Conservation (phyloP, 2,113 vertebrate species). For the Plestiodon gilberti region DNA sequence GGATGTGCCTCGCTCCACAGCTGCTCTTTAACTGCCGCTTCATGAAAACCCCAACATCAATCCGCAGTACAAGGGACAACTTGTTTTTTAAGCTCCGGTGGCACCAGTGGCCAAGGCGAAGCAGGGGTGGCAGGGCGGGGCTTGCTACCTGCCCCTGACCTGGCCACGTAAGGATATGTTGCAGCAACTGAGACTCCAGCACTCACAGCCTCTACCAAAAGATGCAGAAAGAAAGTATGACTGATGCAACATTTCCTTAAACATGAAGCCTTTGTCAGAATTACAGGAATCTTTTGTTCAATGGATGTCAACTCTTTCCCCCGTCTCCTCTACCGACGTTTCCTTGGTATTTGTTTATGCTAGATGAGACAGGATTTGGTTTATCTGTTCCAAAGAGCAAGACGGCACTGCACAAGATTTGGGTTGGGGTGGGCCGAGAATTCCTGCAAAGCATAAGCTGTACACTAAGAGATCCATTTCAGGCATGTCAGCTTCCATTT, state of each 20-base stretch:
- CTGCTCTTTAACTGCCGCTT: too few species aligned
- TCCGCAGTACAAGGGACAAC: too few species aligned
- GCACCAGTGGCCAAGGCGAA: not conserved
- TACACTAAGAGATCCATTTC: conserved; percentile 55
- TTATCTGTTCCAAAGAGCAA: not conserved
- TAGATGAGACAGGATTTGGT: not conserved
- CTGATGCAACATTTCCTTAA: conserved; percentile 3
- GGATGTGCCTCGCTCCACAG: too few species aligned
- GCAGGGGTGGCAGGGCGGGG: not conserved
- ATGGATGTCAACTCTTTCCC: not conserved
- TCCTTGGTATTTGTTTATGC: conserved; percentile 14
- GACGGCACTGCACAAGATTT: not conserved
- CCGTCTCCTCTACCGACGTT: not conserved
- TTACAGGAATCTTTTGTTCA: not conserved
- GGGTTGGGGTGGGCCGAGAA: not conserved
- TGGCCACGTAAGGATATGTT: not conserved
- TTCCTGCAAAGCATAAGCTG: conserved; percentile 25
- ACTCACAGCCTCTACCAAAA: not conserved
- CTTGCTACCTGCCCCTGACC: not conserved
- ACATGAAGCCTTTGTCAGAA: not conserved
- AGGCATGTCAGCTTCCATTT: conserved; percentile 57
- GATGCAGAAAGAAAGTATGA: not conserved
- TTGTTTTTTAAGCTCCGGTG: too few species aligned
- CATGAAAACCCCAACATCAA: too few species aligned
- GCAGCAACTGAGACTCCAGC: not conserved